phyloP scores from a whole-genome alignment of 1,140 invertebrate genomes.

The Hycleus cichorii region DNA sequence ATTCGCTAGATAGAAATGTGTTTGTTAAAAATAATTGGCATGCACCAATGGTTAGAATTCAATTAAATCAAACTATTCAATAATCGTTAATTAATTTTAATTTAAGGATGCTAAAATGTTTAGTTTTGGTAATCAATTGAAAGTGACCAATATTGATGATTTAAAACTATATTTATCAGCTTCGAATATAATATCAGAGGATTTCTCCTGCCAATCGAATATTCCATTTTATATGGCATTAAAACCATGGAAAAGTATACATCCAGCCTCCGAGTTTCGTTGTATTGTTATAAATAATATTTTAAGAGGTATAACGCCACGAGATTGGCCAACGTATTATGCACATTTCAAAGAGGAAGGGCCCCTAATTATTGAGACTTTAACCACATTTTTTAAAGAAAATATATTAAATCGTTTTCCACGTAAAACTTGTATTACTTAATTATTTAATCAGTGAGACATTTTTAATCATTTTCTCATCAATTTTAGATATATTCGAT shows the following conservation, averaged over 20 bases:
- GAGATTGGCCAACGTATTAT: slow-evolving; percentile 39
- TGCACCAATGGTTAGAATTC: slow-evolving; percentile 27
- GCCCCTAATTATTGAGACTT: slow-evolving; percentile 28
- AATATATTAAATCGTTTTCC: slow-evolving; percentile 29
- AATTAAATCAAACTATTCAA: background rate
- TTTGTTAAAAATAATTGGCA: slow-evolving; percentile 39
- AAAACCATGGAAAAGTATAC: slow-evolving; percentile 34
- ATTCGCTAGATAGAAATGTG: slow-evolving; percentile 24
- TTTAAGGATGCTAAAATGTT: slow-evolving; percentile 35
- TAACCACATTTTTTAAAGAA: slow-evolving; percentile 30
- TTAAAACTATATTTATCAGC: slow-evolving; percentile 30
- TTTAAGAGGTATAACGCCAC: slow-evolving; percentile 34
- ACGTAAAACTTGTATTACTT: slow-evolving; percentile 26
- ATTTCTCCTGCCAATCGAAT: slow-evolving; percentile 30
- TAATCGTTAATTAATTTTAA: background rate
- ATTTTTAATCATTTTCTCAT: background rate
- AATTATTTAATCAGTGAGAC: too few relatives aligned
- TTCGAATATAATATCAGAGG: slow-evolving; percentile 32
- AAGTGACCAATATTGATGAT: slow-evolving; percentile 33
- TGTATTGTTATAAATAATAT: slow-evolving; percentile 37
- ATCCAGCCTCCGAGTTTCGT: slow-evolving; percentile 37
- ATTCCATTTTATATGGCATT: slow-evolving; percentile 33
- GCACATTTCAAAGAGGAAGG: slow-evolving; percentile 36
- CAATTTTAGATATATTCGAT: slow-evolving; percentile 34
- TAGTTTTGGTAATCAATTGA: slow-evolving; percentile 33